These are phyloP conservation scores for Nautilus pompilius DNA, from an alignment of 1,140 invertebrate genomes.

Conservation along the genomic window DNA sequence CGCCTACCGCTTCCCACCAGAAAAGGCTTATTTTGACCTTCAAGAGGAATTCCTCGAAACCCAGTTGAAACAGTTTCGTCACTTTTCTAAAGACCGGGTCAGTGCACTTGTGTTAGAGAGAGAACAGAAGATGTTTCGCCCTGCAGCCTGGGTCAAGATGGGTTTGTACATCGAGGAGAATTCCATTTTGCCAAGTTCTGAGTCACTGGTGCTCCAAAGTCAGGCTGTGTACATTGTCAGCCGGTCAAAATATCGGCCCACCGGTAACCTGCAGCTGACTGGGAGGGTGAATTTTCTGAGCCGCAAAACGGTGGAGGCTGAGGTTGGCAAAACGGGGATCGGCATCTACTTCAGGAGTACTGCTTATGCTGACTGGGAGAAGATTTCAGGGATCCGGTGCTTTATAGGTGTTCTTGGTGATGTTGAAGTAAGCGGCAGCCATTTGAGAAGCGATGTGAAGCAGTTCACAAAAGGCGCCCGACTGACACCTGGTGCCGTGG, in stretches of 20 bases:
- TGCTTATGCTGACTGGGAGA: constrained; percentile 36
- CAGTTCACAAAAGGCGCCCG: constrained; percentile 23
- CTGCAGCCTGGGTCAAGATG: constrained; percentile 46
- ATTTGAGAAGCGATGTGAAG: constrained; percentile 16
- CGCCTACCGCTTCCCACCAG: constrained; percentile 38
- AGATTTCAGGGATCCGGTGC: constrained; percentile 42
- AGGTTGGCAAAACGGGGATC: constrained; percentile 31
- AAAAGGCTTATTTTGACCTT: constrained; percentile 40
- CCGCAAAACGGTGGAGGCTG: constrained; percentile 24
- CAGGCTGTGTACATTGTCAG: constrained; percentile 41
- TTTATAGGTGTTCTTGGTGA: constrained; percentile 41
- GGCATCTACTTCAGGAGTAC: constrained; percentile 40
- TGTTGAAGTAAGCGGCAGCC: constrained; percentile 31
- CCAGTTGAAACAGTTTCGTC: constrained; percentile 29
- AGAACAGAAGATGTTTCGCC: constrained; percentile 37
- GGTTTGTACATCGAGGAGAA: constrained; percentile 42
- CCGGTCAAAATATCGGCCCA: constrained; percentile 33
- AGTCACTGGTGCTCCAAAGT: constrained; percentile 35
- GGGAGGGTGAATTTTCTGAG: constrained; percentile 42
- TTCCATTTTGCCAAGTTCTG: constrained; percentile 43
- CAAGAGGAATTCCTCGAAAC: constrained; percentile 23
- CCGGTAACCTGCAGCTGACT: constrained; percentile 22
- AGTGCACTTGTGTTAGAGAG: constrained; percentile 29
- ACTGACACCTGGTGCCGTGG: constrained; percentile 34
- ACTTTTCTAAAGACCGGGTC: constrained; percentile 32